Conservation (phyloP, 2,113 vertebrate genomes). For the Rhabdomys dilectus region DNA sequence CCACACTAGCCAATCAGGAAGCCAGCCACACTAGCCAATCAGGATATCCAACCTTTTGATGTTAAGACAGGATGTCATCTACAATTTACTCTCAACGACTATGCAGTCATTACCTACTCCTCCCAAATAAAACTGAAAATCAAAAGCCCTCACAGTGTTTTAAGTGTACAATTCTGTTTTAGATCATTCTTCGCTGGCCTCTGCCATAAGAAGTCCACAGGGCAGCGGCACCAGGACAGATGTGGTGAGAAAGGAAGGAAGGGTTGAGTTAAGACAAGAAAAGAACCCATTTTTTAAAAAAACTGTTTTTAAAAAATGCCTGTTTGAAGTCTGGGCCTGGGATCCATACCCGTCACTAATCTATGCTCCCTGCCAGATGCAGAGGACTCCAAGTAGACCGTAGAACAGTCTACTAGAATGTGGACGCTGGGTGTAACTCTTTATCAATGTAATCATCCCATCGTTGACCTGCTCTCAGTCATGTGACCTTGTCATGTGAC, state of each 20-base stretch:
- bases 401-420: neutral
- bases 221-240: neutral
- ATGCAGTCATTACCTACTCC: neutral
- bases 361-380: neutral
- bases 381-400: neutral
- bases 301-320: neutral
- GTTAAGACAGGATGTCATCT: neutral
- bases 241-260: neutral
- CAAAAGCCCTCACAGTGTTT: neutral
- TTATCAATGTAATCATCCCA: neutral
- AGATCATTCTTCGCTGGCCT: neutral
- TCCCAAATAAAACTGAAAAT: neutral
- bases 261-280: neutral
- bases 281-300: neutral
- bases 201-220: neutral
- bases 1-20: neutral
- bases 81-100: neutral
- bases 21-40: neutral
- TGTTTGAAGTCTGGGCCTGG: neutral
- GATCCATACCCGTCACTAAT: neutral
- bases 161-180: neutral
- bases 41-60: neutral
- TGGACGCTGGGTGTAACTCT: neutral
- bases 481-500: neutral
- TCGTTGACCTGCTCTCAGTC: neutral